Conservation (phyloP, 1,140 invertebrate species). For the Idris sp. region DNA sequence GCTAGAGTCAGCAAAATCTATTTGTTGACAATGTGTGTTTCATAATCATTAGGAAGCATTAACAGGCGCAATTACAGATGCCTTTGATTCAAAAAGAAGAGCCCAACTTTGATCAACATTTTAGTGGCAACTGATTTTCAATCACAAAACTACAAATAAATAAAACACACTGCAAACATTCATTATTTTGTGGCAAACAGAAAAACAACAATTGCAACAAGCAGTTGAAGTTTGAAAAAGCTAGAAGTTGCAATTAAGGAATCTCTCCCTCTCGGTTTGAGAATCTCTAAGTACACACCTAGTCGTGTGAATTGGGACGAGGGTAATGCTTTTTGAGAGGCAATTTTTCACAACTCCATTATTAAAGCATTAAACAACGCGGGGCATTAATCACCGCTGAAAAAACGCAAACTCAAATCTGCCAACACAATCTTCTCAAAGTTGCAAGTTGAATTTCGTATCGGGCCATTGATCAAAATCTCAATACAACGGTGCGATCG, state of each 20-base stretch:
- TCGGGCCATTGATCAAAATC: conserved; percentile 2
- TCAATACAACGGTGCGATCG: neutral
- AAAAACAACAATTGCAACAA: neutral
- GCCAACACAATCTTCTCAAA: conserved; percentile 5
- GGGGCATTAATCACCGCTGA: neutral
- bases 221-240: neutral
- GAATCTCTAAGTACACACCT: conserved; percentile 3
- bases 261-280: neutral
- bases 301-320: conserved; percentile 1
- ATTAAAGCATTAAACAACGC: conserved; percentile 15
- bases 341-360: conserved; percentile 10
- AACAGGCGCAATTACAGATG: too few relatives aligned
- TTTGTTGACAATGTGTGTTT: too few relatives aligned
- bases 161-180: too few relatives aligned
- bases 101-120: too few relatives aligned
- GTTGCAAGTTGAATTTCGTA: neutral
- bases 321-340: conserved; percentile 4
- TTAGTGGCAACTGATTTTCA: too few relatives aligned
- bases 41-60: too few relatives aligned
- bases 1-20: too few relatives aligned
- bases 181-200: too few relatives aligned
- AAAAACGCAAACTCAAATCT: too few relatives aligned
- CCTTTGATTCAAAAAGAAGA: too few relatives aligned
- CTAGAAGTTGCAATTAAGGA: neutral
- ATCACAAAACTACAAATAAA: too few relatives aligned